Evolutionary conservation across 2,113 vertebrate genomes (phyloP), one percentile per base, ranked within the genome.

Genomic region (Tautogolabrus adspersus): DNA sequence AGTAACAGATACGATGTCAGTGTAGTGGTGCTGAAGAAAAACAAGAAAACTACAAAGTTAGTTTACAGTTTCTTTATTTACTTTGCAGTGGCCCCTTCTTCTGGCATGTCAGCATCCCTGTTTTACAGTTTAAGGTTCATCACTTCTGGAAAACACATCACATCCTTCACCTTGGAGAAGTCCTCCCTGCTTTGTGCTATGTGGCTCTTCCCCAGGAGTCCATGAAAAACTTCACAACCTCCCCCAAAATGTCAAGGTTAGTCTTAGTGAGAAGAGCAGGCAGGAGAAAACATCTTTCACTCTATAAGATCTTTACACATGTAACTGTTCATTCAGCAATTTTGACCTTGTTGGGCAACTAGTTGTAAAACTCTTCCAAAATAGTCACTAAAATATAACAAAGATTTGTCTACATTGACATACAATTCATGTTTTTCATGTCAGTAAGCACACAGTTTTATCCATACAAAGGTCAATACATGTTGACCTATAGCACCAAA

Each of bases 121-220:
- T 26, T 86, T 82, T 79, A 60, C 42, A 65, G 82, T 90, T 88
- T 79, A 88, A 63, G 55, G 66, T 82, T 73, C 66, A 75, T 66
- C 38, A 55, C 65, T 77, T 80, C 87, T 92, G 89, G 75, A 75
- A 79, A 88, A 88, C 51, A 0, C 86, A 91, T 92, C 52, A 81
- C 72, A 61, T 72, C 68, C 82, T 34, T 81, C 81, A 79, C 79
- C 66, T 75, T 67, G 75, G 64, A 85, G 68, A 19, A 58, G 34
- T 54, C 61, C 81, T 75, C 59, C 67, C 63, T 47, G 79, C 62
- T 70, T 70, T 56, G 52, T 56, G 59, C 72, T 69, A 67, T 72
- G 64, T 87, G 79, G 55, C 75, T 72, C 71, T 18, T 46, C 82
- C 86, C 83, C 80, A 57, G 66, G 75, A 83, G 80, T 72, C 76